phyloP scores from a whole-genome alignment of 2,888 invertebrate genomes.

The Drosophila conformis region DNA sequence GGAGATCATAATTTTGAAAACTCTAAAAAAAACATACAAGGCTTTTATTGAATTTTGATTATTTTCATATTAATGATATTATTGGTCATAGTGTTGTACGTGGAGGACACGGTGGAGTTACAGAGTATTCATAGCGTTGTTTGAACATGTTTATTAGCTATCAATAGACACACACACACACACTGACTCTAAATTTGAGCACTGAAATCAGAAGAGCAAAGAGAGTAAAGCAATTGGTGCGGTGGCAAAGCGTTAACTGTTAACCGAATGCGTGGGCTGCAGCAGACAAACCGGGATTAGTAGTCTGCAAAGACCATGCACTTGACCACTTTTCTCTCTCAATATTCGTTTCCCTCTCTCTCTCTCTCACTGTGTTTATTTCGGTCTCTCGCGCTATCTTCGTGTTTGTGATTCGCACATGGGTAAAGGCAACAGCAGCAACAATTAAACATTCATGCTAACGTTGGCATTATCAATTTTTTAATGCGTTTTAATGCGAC shows the following conservation, averaged over 20 bases:
- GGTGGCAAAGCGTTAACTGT: slow-evolving; percentile 42
- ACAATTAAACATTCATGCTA: slow-evolving; percentile 17
- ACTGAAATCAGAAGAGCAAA: slow-evolving; percentile 24
- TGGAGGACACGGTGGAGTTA: not conserved
- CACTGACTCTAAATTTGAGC: not conserved
- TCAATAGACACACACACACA: slow-evolving; percentile 14
- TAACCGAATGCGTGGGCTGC: slow-evolving; percentile 56
- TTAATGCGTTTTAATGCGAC: slow-evolving; percentile 14
- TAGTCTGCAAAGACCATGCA: slow-evolving; percentile 29
- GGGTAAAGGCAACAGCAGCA: not conserved
- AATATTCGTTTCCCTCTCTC: slow-evolving; percentile 6
- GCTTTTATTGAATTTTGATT: not conserved
- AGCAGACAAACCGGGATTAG: slow-evolving; percentile 34
- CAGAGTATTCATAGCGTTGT: slow-evolving; percentile 29
- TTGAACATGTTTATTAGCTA: not conserved
- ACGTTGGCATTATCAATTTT: slow-evolving; percentile 35
- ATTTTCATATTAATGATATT: not conserved
- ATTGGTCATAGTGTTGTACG: not conserved
- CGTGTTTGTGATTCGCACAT: slow-evolving; percentile 26
- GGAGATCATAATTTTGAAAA: not conserved
- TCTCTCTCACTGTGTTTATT: not conserved
- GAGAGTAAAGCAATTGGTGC: slow-evolving; percentile 44
- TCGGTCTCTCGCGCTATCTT: not conserved
- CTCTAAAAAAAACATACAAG: not conserved
- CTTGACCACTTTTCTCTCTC: slow-evolving; percentile 31